Percentiles rank a stretch among this genome's conserved stretches.
These are phyloP conservation scores for Neelides sp. DNA, from an alignment of 1,140 invertebrate genomes.

Conservation along the genomic window DNA sequence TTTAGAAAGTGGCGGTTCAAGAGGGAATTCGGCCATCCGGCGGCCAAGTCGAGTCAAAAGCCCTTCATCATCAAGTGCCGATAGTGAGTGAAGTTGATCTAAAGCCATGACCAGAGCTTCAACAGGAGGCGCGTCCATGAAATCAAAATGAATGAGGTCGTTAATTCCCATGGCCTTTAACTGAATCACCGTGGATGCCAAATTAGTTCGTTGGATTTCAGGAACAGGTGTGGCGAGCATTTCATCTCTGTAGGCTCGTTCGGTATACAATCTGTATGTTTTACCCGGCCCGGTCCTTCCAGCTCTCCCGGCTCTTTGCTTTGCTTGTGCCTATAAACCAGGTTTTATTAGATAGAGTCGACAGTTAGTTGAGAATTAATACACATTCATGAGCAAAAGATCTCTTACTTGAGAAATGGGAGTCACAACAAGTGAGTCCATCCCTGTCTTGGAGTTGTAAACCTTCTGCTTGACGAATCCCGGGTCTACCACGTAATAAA, in stretches of 20 bases:
- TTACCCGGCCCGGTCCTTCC: slow-evolving; percentile 96
- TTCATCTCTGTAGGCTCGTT: slow-evolving; percentile 93
- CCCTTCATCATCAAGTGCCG: slow-evolving; percentile 93
- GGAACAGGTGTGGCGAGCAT: slow-evolving; percentile 98
- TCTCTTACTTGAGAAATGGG: slow-evolving; percentile 80
- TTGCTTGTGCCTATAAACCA: slow-evolving; percentile 66
- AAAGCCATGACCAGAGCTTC: slow-evolving; percentile 94
- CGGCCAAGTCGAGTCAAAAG: slow-evolving; percentile 82
- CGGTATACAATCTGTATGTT: slow-evolving; percentile 94
- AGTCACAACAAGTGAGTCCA: slow-evolving; percentile 97
- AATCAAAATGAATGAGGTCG: slow-evolving; percentile 98
- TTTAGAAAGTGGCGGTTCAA: slow-evolving; percentile 97
- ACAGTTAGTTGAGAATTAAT: neutral
- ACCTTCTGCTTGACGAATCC: slow-evolving; percentile 99
- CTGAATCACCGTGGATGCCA: slow-evolving; percentile 87
- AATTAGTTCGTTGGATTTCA: slow-evolving; percentile 96
- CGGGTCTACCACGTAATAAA: slow-evolving; percentile 98
- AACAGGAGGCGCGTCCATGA: slow-evolving; percentile 98
- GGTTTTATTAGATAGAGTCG: neutral
- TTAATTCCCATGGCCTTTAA: slow-evolving; percentile 99
- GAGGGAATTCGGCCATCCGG: slow-evolving; percentile 97
- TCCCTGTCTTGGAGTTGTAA: slow-evolving; percentile 98
- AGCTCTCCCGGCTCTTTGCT: slow-evolving; percentile 89
- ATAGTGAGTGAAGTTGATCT: slow-evolving; percentile 91
- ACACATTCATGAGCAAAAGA: slow-evolving; percentile 3